Base-by-base conservation (phyloP, 92 coral and sea anemone genomes). In the Palythoa grandiflora region DNA sequence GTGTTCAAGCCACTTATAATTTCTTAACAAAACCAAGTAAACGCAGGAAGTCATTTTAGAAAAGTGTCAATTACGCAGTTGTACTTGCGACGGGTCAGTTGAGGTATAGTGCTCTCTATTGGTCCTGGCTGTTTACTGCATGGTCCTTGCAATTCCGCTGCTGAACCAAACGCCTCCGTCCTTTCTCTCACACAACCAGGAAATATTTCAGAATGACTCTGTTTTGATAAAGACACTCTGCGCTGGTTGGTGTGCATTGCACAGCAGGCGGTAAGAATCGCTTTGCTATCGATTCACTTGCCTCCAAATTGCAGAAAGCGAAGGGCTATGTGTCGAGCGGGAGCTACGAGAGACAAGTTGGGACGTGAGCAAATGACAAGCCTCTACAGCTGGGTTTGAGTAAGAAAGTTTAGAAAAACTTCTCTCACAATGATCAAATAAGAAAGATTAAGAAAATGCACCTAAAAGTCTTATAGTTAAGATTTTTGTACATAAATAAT, bases 301-400 rank as follows among this genome's bases (percentile, higher is more conserved):
- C 19, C 65, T 59, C 65, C 16, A 59, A 15, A n/a, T 4, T 59
- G 65, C 17, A 59, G 16, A 17, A 12, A 14, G 65, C 50, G 5
- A 44, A 44, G 50, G 50, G 50, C 73, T 68, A 68, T 19, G 73
- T 68, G 19, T 76, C 80, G 6, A 76, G 80, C 44, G 80, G 80
- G 39, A 76, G 80, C 80, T 76, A 52, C 3, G 37, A 10, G 19
- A 76, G 40, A 48, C 1, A 50, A 76, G 65, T 16, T 2, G 39
- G 39, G 16, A n/a, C 2, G 3, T 59, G 19, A 59, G 65, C 20
- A 11, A 59, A 6, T 1, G n/a, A n/a, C 65, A 15, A 59, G 3
- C 19, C 14, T 14, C 6, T 15, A 14, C 6, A 59, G 65, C 65
- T 10, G 65, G 65, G 5, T 6, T 13, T n/a, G 12, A 3, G n/a